Percentiles rank a stretch among this genome's conserved stretches.
phyloP scores from a whole-genome alignment of 2,888 invertebrate species.

The Muscina levida region DNA sequence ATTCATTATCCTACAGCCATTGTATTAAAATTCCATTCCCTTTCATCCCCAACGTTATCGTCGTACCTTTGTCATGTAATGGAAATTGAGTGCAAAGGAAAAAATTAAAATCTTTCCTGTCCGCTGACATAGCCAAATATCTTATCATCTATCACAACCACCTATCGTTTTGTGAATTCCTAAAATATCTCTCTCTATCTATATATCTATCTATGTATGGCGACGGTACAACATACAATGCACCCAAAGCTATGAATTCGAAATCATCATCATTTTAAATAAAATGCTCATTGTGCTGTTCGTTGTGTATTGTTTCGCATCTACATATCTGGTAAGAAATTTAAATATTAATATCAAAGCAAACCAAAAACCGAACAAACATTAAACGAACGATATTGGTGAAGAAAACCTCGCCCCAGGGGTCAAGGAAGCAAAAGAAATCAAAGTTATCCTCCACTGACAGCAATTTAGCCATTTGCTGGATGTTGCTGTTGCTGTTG shows the following conservation, averaged over 20 bases:
- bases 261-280: not conserved
- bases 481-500: not conserved
- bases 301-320: not conserved
- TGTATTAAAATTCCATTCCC: too few relatives aligned
- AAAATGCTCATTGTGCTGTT: not conserved
- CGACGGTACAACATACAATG: too few relatives aligned
- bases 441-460: slow-evolving; percentile 46
- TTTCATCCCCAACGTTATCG: too few relatives aligned
- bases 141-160: too few relatives aligned
- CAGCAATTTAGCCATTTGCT: slow-evolving; percentile 33
- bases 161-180: too few relatives aligned
- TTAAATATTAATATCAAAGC: slow-evolving; percentile 12
- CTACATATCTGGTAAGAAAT: slow-evolving; percentile 16
- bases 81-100: too few relatives aligned
- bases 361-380: not conserved
- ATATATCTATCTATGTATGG: too few relatives aligned
- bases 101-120: too few relatives aligned
- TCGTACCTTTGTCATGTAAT: too few relatives aligned
- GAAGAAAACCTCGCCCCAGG: slow-evolving; percentile 35
- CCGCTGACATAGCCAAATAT: too few relatives aligned
- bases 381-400: not conserved
- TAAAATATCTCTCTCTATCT: too few relatives aligned
- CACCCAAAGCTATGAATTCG: slow-evolving; percentile 8
- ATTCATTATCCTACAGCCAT: too few relatives aligned
- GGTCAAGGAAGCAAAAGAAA: slow-evolving; percentile 24